Evolutionary conservation across 2,888 invertebrate genomes (phyloP).

Genomic region (Rhagonycha fulva): DNA sequence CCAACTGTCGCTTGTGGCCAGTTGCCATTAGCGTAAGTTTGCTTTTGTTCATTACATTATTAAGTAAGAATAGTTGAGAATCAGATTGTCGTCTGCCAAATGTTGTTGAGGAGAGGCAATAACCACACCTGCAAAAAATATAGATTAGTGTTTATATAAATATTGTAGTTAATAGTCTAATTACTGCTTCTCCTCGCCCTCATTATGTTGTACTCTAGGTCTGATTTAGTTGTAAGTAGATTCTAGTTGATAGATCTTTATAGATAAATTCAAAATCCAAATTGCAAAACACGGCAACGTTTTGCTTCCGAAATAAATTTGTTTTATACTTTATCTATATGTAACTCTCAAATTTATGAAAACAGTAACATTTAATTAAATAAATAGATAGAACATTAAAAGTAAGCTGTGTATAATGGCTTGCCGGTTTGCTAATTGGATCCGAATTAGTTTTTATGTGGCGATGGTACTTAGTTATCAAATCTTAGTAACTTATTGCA

Average conservation of each 20-base stretch:
- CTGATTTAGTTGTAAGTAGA: conserved; percentile 49
- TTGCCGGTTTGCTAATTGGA: conserved; percentile 40
- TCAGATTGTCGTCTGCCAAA: conserved; percentile 55
- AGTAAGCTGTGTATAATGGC: conserved; percentile 54
- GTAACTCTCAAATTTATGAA: conserved; percentile 46
- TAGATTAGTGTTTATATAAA: conserved; percentile 44
- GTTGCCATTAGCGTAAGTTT: conserved; percentile 25
- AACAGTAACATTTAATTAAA: conserved; percentile 46
- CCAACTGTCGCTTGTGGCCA: conserved; percentile 34
- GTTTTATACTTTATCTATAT: conserved; percentile 51
- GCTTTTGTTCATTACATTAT: conserved; percentile 34
- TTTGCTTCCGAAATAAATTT: conserved; percentile 40
- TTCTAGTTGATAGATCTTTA: conserved; percentile 43
- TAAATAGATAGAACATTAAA: conserved; percentile 50
- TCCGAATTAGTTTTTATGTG: conserved; percentile 33
- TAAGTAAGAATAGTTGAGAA: conserved; percentile 44
- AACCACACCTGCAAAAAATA: conserved; percentile 37
- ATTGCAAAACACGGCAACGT: conserved; percentile 32
- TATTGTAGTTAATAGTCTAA: conserved; percentile 35
- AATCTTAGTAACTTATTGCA: conserved; percentile 37
- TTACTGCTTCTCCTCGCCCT: conserved; percentile 51
- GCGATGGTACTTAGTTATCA: conserved; percentile 40
- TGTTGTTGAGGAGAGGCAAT: conserved; percentile 49
- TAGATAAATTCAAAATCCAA: conserved; percentile 29
- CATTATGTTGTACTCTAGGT: conserved; percentile 54